Evolutionary conservation across 1,140 invertebrate genomes (phyloP).

Genomic region (Drosophila miranda): DNA sequence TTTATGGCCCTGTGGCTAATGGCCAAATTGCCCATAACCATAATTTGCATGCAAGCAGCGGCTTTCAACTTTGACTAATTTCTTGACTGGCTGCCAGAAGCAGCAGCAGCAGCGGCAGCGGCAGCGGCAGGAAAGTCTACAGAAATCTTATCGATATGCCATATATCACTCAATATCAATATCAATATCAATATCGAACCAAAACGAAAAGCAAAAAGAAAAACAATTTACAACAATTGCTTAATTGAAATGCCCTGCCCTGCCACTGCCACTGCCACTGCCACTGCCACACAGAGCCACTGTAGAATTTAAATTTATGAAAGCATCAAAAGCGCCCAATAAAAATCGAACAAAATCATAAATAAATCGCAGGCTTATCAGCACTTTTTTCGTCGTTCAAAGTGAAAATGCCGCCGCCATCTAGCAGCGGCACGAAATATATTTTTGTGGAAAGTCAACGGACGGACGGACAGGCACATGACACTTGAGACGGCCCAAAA

Average conservation of each 20-base stretch:
- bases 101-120: too few relatives aligned
- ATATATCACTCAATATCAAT: slow-evolving; percentile 71
- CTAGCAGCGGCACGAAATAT: slow-evolving; percentile 22
- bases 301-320: slow-evolving; percentile 75
- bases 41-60: slow-evolving; percentile 75
- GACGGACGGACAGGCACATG: slow-evolving; percentile 31
- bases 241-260: slow-evolving; percentile 63
- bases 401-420: slow-evolving; percentile 19
- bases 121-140: background rate
- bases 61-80: slow-evolving; percentile 66
- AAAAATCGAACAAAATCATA: slow-evolving; percentile 74
- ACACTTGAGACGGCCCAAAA: slow-evolving; percentile 22
- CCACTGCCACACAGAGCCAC: slow-evolving; percentile 25
- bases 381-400: slow-evolving; percentile 28
- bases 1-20: slow-evolving; percentile 74
- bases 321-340: slow-evolving; percentile 50
- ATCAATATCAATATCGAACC: slow-evolving; percentile 43
- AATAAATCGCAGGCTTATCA: slow-evolving; percentile 77
- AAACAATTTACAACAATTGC: slow-evolving; percentile 78
- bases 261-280: too few relatives aligned
- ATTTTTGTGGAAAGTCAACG: slow-evolving; percentile 54
- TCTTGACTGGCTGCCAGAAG: slow-evolving; percentile 23
- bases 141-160: slow-evolving; percentile 31
- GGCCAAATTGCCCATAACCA: slow-evolving; percentile 75
- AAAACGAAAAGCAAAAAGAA: slow-evolving; percentile 8